phyloP scores from a whole-genome alignment of 2,888 invertebrate species.

The Isotomurus palustris region DNA sequence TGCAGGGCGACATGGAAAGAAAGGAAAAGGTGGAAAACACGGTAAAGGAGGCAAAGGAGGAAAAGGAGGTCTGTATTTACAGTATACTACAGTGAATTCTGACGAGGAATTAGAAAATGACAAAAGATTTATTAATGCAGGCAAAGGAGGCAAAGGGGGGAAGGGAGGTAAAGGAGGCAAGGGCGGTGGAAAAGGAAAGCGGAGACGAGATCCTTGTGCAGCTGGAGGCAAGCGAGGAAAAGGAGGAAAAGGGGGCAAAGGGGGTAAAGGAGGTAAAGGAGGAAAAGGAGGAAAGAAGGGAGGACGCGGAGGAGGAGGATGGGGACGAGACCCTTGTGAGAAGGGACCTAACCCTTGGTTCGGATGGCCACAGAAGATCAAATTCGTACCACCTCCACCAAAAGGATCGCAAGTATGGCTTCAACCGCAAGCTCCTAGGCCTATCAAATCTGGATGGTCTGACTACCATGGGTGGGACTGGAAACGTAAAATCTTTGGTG shows the following conservation, averaged over 20 bases:
- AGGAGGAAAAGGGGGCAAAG: constrained; percentile 11
- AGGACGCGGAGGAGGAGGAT: constrained; percentile 9
- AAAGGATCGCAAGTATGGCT: constrained; percentile 28
- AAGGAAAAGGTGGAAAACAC: constrained; percentile 1
- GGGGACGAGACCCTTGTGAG: constrained; percentile 16
- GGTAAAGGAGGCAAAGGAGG: constrained; percentile 12
- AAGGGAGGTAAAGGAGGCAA: constrained; percentile 2
- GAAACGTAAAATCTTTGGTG: constrained; percentile 9
- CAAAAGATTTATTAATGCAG: background rate
- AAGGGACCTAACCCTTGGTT: constrained; percentile 26
- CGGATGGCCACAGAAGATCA: constrained; percentile 9
- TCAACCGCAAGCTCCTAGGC: constrained; percentile 12
- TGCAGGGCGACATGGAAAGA: constrained; percentile 21
- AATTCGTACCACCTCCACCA: constrained; percentile 27
- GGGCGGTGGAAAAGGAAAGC: constrained; percentile 6
- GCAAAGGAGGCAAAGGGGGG: background rate
- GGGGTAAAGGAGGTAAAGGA: constrained; percentile 8
- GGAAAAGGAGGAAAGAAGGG: constrained; percentile 10
- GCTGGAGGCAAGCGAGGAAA: constrained; percentile 10
- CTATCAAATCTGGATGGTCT: constrained; percentile 5
- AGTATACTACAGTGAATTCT: background rate
- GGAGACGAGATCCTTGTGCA: background rate
- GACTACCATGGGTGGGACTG: constrained; percentile 9
- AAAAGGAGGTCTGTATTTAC: background rate
- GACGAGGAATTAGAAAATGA: background rate